Evolutionary conservation across 2,888 invertebrate genomes (phyloP).

Genomic region (Apodemia duryi): DNA sequence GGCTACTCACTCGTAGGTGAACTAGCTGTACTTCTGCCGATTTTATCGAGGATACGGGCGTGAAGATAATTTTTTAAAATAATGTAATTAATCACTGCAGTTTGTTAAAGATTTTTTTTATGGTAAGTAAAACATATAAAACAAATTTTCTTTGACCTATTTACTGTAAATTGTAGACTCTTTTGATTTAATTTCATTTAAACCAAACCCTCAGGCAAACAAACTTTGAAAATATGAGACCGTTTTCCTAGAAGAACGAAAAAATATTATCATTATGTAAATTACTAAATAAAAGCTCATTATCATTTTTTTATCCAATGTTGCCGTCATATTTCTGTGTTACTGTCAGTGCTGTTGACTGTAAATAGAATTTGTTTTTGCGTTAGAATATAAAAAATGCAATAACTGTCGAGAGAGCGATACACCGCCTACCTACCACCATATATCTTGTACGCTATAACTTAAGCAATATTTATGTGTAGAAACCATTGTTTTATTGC

Average conservation of each 20-base stretch:
- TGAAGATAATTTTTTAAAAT: too few species aligned
- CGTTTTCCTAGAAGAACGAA: background rate
- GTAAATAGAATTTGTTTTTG: slow-evolving; percentile 57
- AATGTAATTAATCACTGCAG: too few species aligned
- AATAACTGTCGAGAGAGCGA: slow-evolving; percentile 31
- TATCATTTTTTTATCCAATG: slow-evolving; percentile 22
- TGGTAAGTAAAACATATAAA: too few species aligned
- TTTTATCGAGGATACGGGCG: background rate
- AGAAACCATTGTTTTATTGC: slow-evolving; percentile 31
- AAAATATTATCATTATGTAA: slow-evolving; percentile 7
- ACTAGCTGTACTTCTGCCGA: background rate
- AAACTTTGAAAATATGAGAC: background rate
- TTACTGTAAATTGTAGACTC: background rate
- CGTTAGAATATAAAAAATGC: slow-evolving; percentile 59
- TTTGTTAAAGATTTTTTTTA: too few species aligned
- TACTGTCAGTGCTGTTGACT: slow-evolving; percentile 48
- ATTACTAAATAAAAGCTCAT: slow-evolving; percentile 2
- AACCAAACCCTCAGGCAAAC: background rate
- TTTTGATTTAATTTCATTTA: background rate
- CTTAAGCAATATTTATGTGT: slow-evolving; percentile 30
- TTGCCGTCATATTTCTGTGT: slow-evolving; percentile 41
- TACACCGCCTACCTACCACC: background rate
- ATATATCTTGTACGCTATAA: slow-evolving; percentile 21
- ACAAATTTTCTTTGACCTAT: background rate
- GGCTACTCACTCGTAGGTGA: too few species aligned